Conservation (phyloP, 2,113 vertebrate genomes). For the Chauna torquata region DNA sequence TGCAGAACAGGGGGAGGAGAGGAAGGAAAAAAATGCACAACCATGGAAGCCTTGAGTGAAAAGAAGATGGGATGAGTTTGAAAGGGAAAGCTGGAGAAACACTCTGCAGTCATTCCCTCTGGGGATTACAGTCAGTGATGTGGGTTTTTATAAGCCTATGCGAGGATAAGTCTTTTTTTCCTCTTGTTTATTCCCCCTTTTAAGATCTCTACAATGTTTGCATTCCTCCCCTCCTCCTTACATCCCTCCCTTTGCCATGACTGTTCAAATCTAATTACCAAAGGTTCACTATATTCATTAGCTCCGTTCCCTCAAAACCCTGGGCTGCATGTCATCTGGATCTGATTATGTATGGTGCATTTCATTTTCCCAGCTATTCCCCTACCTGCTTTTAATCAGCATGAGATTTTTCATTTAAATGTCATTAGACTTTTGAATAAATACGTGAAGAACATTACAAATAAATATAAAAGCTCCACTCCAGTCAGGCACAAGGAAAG, state of each 20-base stretch:
- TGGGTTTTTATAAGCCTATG: constrained; percentile 4
- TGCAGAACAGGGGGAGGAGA: not conserved
- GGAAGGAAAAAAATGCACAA: not conserved
- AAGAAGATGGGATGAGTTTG: not conserved
- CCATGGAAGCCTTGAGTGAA: not conserved
- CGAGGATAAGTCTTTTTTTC: not conserved
- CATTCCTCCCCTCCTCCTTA: not conserved
- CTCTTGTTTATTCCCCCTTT: constrained; percentile 3
- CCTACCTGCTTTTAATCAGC: constrained; percentile 68
- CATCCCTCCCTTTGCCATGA: not conserved
- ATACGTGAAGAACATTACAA: constrained; percentile 26
- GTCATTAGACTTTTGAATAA: constrained; percentile 59
- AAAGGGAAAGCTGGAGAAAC: constrained; percentile 33
- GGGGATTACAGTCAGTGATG: not conserved
- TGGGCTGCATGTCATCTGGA: constrained; percentile 46
- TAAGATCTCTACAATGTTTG: constrained; percentile 29
- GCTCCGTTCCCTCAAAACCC: constrained; percentile 32
- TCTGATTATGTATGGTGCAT: constrained; percentile 54
- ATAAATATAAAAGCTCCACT: constrained; percentile 30
- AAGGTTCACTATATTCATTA: constrained; percentile 60
- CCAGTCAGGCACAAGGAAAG: not conserved
- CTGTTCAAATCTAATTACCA: constrained; percentile 63
- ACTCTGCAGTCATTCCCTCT: not conserved
- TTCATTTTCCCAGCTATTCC: constrained; percentile 63
- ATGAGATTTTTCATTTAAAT: constrained; percentile 67